Evolutionary conservation across 2,888 invertebrate genomes (phyloP).

Genomic region (Drosophila antonietae): DNA sequence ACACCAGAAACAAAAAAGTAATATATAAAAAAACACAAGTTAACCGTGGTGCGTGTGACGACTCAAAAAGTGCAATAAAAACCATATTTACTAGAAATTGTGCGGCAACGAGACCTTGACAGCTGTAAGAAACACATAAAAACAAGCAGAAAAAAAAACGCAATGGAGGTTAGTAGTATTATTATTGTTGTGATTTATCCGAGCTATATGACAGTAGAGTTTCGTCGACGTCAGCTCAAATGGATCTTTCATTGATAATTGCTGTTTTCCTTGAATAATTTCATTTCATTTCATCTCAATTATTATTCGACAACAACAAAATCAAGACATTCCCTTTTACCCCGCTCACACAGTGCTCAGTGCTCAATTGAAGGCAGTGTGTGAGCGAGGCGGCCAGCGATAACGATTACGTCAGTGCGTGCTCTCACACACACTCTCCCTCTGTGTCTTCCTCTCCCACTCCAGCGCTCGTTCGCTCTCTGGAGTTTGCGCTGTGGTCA

Average conservation of each 20-base stretch:
- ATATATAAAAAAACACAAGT: constrained; percentile 16
- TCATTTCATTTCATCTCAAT: constrained; percentile 71
- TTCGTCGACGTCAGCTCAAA: constrained; percentile 30
- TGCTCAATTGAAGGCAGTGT: constrained; percentile 46
- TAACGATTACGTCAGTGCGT: constrained; percentile 74
- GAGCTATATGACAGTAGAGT: constrained; percentile 23
- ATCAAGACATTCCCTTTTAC: constrained; percentile 28
- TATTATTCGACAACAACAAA: constrained; percentile 60
- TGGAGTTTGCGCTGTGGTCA: constrained; percentile 73
- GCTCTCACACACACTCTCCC: constrained; percentile 24
- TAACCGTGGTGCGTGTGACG: constrained; percentile 63
- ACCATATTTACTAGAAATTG: constrained; percentile 42
- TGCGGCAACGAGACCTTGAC: constrained; percentile 49
- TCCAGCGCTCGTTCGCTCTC: constrained; percentile 27
- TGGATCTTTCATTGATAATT: constrained; percentile 67
- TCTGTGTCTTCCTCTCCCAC: constrained; percentile 7
- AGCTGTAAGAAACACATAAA: constrained; percentile 36
- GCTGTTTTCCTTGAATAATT: constrained; percentile 74
- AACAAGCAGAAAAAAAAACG: constrained; percentile 47
- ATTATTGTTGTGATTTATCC: constrained; percentile 31
- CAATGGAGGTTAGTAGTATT: constrained; percentile 75
- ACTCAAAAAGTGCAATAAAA: constrained; percentile 48
- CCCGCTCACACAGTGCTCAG: constrained; percentile 24
- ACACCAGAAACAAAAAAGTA: constrained; percentile 20
- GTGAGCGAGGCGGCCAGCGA: constrained; percentile 44